Evolutionary conservation across 1,140 invertebrate genomes (phyloP).

Genomic region (Heliconius nattereri): DNA sequence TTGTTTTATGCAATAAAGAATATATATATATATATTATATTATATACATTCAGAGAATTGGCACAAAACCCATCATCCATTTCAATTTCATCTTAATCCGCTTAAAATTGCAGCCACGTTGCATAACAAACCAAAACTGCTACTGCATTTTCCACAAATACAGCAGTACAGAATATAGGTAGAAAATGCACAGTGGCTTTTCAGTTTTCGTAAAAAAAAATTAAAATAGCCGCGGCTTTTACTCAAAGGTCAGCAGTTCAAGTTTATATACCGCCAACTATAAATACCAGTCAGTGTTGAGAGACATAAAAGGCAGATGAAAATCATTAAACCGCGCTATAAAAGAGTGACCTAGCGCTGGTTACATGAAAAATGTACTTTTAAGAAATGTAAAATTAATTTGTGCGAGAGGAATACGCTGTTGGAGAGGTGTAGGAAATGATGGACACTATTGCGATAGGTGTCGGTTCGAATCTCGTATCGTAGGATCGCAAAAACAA

Average conservation of each 20-base stretch:
- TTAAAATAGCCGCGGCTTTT: not conserved
- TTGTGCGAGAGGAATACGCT: not conserved
- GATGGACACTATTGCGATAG: not conserved
- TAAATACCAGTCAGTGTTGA: conserved; percentile 15
- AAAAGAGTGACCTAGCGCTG: conserved; percentile 3
- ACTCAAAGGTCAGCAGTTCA: conserved; percentile 9
- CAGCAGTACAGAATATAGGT: not conserved
- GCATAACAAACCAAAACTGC: not conserved
- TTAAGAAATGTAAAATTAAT: not conserved
- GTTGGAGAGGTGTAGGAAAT: not conserved
- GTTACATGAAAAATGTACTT: conserved; percentile 8
- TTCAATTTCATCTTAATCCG: not conserved
- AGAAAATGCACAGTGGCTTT: not conserved
- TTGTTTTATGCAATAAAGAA: too few species aligned
- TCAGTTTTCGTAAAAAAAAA: not conserved
- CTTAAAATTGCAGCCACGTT: conserved; percentile 4
- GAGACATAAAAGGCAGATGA: conserved; percentile 14
- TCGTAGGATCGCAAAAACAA: not conserved
- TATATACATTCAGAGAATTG: not conserved
- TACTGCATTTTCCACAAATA: not conserved
- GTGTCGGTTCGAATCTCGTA: not conserved
- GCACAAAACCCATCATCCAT: not conserved
- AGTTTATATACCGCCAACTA: conserved; percentile 13
- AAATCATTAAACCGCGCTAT: conserved; percentile 12
- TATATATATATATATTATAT: too few species aligned